phyloP scores from a whole-genome alignment of 53 echinoderm and acorn worm genomes.

The Apostichopus leukothele region DNA sequence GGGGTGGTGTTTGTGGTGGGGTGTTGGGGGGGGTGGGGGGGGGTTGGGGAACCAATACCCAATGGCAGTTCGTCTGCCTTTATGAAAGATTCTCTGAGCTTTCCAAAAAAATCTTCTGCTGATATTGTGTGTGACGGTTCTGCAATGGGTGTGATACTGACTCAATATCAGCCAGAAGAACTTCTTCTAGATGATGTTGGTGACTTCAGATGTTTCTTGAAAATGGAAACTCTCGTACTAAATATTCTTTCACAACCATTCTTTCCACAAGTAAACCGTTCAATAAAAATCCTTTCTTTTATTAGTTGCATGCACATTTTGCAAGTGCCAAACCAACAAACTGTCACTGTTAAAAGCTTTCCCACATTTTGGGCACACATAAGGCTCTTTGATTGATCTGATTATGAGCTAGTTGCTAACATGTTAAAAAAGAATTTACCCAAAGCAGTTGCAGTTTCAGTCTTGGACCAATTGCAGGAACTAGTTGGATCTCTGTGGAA shows the following conservation, averaged over 20 bases:
- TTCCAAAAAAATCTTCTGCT: conserved; percentile 31
- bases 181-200: background rate
- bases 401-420: too few relatives aligned
- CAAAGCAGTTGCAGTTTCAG: too few relatives aligned
- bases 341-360: conserved; percentile 44
- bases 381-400: background rate
- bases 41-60: conserved; percentile 47
- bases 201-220: conserved; percentile 11
- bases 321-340: conserved; percentile 56
- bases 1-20: too few relatives aligned
- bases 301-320: conserved; percentile 48
- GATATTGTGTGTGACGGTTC: conserved; percentile 55
- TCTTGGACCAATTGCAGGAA: too few relatives aligned
- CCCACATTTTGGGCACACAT: conserved; percentile 54
- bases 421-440: background rate
- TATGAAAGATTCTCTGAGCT: too few relatives aligned
- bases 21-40: too few relatives aligned
- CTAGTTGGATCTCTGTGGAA: background rate
- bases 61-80: conserved; percentile 20
- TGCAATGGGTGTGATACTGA: conserved; percentile 53
- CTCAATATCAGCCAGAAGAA: conserved; percentile 39
- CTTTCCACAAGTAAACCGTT: conserved; percentile 31
- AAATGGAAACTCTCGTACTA: conserved; percentile 7
- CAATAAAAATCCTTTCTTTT: conserved; percentile 37
- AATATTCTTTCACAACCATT: conserved; percentile 46